Percentiles rank a stretch among this genome's conserved stretches.
Conservation (phyloP, 2,113 vertebrate genomes). For the Hydropotes inermis region DNA sequence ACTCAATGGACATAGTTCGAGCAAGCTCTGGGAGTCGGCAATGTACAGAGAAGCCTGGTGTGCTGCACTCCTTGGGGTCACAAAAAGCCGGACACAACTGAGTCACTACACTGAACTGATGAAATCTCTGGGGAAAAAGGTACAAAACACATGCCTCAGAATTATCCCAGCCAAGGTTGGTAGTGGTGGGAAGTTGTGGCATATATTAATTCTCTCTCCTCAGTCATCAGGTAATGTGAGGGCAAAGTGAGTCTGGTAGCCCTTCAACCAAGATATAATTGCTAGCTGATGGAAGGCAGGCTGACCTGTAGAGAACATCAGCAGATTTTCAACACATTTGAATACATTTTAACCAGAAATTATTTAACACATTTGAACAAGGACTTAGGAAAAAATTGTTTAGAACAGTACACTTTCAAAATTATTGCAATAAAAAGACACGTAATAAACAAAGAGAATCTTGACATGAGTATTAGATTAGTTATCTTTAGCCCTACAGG, state of each 20-base stretch:
- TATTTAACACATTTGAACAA: constrained; percentile 2
- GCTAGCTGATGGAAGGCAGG: not conserved
- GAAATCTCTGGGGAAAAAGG: not conserved
- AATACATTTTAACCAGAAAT: not conserved
- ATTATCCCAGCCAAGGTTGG: not conserved
- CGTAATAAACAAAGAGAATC: not conserved
- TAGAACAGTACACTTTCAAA: not conserved
- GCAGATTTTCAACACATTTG: not conserved
- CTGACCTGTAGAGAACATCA: not conserved
- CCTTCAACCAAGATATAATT: not conserved
- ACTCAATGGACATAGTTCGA: not conserved
- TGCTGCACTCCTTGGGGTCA: not conserved
- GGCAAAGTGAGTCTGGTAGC: not conserved
- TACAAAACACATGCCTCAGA: not conserved
- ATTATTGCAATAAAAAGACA: not conserved
- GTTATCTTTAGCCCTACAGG: not conserved
- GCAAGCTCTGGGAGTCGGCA: not conserved
- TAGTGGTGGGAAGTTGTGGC: not conserved
- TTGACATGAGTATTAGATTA: not conserved
- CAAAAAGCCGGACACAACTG: not conserved
- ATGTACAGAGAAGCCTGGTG: not conserved
- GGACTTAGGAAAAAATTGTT: not conserved
- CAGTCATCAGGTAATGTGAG: not conserved
- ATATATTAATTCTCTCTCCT: not conserved
- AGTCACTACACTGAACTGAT: not conserved